Base-by-base conservation (phyloP, 2,888 invertebrate species). In the Smittia sp. region DNA sequence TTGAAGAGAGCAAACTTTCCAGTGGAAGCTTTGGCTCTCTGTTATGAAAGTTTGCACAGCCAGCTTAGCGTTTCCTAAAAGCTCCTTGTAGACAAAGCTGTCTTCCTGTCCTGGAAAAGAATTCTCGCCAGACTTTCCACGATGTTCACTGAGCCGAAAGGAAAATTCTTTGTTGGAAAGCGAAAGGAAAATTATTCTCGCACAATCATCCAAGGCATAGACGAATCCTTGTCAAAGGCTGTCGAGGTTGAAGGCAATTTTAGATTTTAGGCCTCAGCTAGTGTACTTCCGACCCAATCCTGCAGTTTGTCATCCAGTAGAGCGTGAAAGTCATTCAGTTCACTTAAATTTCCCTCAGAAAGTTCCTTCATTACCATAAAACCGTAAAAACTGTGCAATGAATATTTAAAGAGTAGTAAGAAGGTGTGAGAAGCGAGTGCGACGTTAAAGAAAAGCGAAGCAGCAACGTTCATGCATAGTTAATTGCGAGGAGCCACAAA, bases 341-440 rank as follows among this genome's bases (percentile, higher is more conserved):
- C n/a, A 58, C 46, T 58, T 58, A 1, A 18, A 58, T 6, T 22
- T 58, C 18, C 58, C 46, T 46, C 46, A n/a, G 22, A 58, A 58
- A 58, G 18, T 4, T 46, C 15, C 15, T 18, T 18, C 58, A 13
- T 22, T n/a, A 58, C 2, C 11, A 22, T 58, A 18, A 20, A 58
- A 58, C 22, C 58, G 22, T 22, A 9, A 22, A 18, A 58, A 18
- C 20, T 18, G 7, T 22, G n/a, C 58, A 22, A 58, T 58, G 58
- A 58, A 58, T 58, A 58, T 58, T 58, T 58, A 58, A 58, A 58
- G 20, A 58, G 58, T n/a, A n/a, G n/a, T 3, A 20, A 58, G 13
- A 58, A 58, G 58, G 58, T 58, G 58, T 58, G 58, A 22, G 58
- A 20, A 15, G 58, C n/a, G 58, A 7, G 18, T 58, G 20, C 11